Evolutionary conservation across 2,888 invertebrate genomes (phyloP).

Genomic region (Xestia rhomboidea): DNA sequence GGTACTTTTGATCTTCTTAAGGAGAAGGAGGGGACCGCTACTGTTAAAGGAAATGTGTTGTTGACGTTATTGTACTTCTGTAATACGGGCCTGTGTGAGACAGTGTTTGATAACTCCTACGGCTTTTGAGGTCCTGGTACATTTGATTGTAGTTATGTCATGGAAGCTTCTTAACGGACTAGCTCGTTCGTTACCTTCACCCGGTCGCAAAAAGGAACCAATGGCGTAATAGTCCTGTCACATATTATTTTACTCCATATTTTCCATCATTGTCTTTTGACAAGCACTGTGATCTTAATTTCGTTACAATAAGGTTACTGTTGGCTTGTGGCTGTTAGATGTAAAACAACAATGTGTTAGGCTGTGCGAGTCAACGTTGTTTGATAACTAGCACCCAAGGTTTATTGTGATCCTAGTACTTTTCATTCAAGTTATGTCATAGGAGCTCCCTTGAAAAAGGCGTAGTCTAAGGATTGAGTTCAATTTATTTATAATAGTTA

Average conservation of each 20-base stretch:
- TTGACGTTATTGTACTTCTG: slow-evolving; percentile 1
- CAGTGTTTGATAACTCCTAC: neutral
- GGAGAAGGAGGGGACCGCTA: neutral
- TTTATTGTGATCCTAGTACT: slow-evolving; percentile 12
- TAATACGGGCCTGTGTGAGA: neutral
- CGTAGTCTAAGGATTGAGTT: neutral
- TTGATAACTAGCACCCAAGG: neutral
- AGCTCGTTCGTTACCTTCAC: neutral
- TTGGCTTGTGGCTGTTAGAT: neutral
- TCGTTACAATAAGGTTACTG: neutral
- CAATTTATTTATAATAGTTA: neutral
- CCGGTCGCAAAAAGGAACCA: slow-evolving; percentile 1
- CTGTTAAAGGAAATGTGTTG: neutral
- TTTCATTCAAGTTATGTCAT: slow-evolving; percentile 1
- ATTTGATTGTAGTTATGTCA: neutral
- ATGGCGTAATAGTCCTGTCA: neutral
- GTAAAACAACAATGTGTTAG: neutral
- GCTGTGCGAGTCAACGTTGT: neutral
- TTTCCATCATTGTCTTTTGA: neutral
- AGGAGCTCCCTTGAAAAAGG: neutral
- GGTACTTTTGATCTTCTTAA: slow-evolving; percentile 7
- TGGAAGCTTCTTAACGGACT: neutral
- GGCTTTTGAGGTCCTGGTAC: neutral
- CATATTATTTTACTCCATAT: neutral
- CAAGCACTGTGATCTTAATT: neutral